Conservation (phyloP, 2,888 invertebrate species). For the Idaea aversata region DNA sequence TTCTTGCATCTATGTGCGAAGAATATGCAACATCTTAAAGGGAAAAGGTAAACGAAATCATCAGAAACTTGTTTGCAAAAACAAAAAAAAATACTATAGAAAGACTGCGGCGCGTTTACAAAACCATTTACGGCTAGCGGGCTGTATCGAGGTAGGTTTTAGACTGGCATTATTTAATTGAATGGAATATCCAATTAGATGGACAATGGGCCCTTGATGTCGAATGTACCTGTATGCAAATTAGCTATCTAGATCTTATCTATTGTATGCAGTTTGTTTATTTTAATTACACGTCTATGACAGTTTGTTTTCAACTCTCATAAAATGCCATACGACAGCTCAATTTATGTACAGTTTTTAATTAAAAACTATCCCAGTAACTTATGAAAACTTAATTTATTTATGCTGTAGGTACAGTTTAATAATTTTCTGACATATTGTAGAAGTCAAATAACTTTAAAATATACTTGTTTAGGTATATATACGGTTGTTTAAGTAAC, state of each 20-base stretch:
- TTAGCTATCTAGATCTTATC: conserved; percentile 1
- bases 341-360: background rate
- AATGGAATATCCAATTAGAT: conserved; percentile 20
- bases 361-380: background rate
- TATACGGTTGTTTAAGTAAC: background rate
- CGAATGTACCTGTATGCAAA: conserved; percentile 3
- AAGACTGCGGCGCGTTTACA: conserved; percentile 25
- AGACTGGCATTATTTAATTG: conserved; percentile 9
- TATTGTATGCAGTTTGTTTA: conserved; percentile 1
- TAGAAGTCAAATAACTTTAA: background rate
- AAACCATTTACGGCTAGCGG: conserved; percentile 26
- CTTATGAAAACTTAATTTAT: background rate
- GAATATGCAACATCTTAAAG: conserved; percentile 26
- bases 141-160: conserved; percentile 9
- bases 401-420: background rate
- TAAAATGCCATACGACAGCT: background rate
- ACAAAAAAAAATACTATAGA: conserved; percentile 25
- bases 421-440: background rate
- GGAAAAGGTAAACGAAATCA: conserved; percentile 25
- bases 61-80: conserved; percentile 20
- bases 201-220: conserved; percentile 6
- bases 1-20: conserved; percentile 31
- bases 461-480: background rate
- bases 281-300: background rate
- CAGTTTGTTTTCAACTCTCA: background rate